These are phyloP conservation scores for Turritopsis rubra DNA, from an alignment of 30 jellyfish, hydroid and myxozoan species.

Conservation along the genomic window DNA sequence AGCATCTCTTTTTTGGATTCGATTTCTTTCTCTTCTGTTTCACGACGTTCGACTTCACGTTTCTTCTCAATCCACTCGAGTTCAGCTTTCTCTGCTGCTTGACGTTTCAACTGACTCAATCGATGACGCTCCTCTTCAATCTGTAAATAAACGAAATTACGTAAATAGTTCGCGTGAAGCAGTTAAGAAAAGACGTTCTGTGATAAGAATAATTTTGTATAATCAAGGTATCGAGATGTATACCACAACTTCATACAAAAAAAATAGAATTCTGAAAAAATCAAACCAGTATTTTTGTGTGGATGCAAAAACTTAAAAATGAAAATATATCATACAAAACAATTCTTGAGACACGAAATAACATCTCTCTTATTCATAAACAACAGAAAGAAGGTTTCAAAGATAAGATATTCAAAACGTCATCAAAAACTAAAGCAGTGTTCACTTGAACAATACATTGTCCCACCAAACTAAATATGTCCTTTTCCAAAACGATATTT, in stretches of 20 bases:
- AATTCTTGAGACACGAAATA: neutral
- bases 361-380: neutral
- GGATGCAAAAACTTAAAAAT: neutral
- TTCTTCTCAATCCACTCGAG: constrained; percentile 93
- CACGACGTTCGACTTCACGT: constrained; percentile 61
- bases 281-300: neutral
- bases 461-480: too few relatives aligned
- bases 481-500: too few relatives aligned
- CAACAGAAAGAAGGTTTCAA: neutral
- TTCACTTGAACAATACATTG: too few relatives aligned
- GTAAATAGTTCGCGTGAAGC: neutral
- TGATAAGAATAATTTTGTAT: neutral
- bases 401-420: neutral
- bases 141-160: constrained; percentile 31
- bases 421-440: too few relatives aligned
- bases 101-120: constrained; percentile 56
- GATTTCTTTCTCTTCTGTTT: constrained; percentile 72
- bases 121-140: constrained; percentile 87
- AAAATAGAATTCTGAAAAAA: neutral
- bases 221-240: neutral
- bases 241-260: neutral
- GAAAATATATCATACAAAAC: neutral
- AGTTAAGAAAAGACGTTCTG: neutral
- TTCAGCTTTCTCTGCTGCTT: constrained; percentile 94
- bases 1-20: constrained; percentile 51